Evolutionary conservation across 1,140 invertebrate species (phyloP), one percentile per base, ranked within the genome.

Genomic region (Calephelis nemesis): DNA sequence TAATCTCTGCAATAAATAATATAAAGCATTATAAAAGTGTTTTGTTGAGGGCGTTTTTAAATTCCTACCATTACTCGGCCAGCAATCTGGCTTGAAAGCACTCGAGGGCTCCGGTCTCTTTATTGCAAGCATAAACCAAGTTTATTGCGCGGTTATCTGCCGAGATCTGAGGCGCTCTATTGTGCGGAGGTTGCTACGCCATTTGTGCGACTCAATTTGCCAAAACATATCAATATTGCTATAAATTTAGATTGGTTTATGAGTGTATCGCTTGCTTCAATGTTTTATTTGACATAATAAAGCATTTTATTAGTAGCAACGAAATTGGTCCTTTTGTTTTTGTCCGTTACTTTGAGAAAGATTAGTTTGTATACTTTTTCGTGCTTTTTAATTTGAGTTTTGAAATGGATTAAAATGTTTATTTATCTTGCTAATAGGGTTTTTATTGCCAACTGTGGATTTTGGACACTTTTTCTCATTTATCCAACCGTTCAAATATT

Each of bases 81-180:
- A 60, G 54, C 54, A 60, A 60, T 60, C 54, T 60, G 54, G 54
- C 54, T 40, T 60, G 54, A 60, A 60, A 60, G 54, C 54, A 60
- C 54, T 60, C 54, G 54, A 60, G 54, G 54, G 54, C 54, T 60
- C 54, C 54, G 54, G 54, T 60, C 54, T 60, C 54, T 60, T 60
- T 60, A 60, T 60, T 39, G 54, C 54, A 60, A 60, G 54, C 54
- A 60, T 60, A 60, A 60, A 60, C 54, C 54, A 60, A 60, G 54
- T 60, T 60, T 60, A 60, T 60, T 60, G 54, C 54, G 54, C 54
- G 54, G 54, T 60, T 60, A 60, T 60, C 54, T 40, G 52, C 9
- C 19, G 52, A 58, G 52, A 58, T 58, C 52, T 58, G 52, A 58
- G 52, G 52, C 52, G 52, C 52, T 58, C 52, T 58, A 58, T 58